A percentile compares a stretch with the other conserved stretches of the same genome.
phyloP scores from a whole-genome alignment of 2,888 invertebrate genomes.

The Ferdinandea cuprea region DNA sequence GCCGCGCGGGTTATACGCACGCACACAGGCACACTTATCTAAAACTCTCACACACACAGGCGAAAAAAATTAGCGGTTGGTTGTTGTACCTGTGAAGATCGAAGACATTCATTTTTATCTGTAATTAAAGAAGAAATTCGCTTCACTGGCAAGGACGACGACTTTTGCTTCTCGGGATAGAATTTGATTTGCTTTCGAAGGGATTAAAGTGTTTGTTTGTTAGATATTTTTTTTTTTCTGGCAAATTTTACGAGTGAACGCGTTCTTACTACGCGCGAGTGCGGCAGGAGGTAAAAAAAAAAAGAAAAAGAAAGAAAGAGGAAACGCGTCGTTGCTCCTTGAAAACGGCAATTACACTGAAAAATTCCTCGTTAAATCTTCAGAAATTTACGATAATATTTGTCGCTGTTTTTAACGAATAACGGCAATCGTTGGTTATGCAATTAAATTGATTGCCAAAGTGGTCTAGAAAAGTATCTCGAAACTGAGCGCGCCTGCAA shows the following conservation, averaged over 20 bases:
- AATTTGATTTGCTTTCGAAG: background rate
- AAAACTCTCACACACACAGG: background rate
- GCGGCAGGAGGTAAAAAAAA: slow-evolving; percentile 7
- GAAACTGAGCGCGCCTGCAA: slow-evolving; percentile 41
- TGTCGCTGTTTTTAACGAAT: slow-evolving; percentile 4
- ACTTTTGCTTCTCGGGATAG: slow-evolving; percentile 35
- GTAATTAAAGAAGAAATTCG: slow-evolving; percentile 62
- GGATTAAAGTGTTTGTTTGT: slow-evolving; percentile 53
- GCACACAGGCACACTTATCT: slow-evolving; percentile 4
- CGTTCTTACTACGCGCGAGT: background rate
- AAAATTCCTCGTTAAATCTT: slow-evolving; percentile 42
- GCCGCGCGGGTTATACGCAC: slow-evolving; percentile 45
- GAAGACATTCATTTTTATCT: slow-evolving; percentile 58
- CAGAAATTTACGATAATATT: slow-evolving; percentile 41
- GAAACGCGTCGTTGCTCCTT: slow-evolving; percentile 9
- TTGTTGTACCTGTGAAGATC: background rate
- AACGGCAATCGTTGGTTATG: slow-evolving; percentile 47
- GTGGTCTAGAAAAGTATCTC: slow-evolving; percentile 31
- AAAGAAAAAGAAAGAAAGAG: no score
- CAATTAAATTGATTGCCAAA: slow-evolving; percentile 55
- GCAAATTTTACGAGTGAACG: slow-evolving; percentile 51
- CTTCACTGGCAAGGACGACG: slow-evolving; percentile 66
- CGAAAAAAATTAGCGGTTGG: no score
- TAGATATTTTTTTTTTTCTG: slow-evolving; percentile 63
- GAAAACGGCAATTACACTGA: slow-evolving; percentile 47